A percentile compares a stretch with the other conserved stretches of the same genome.
These are phyloP conservation scores for Caranx melampygus DNA, from an alignment of 2,113 vertebrate species.

Conservation along the genomic window DNA sequence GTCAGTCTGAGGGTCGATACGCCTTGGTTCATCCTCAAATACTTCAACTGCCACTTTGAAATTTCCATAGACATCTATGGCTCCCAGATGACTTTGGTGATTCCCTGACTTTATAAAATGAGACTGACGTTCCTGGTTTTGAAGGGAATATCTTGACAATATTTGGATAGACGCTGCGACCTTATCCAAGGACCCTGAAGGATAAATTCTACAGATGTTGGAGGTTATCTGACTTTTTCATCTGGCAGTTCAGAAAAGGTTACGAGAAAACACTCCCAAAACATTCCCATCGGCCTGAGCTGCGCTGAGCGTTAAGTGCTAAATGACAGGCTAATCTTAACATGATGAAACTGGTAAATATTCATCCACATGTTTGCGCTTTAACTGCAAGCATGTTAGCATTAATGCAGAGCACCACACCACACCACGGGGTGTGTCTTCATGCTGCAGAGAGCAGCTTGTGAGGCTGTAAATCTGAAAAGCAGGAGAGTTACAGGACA, in stretches of 20 bases:
- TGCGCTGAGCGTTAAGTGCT: no score
- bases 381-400: background rate
- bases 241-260: background rate
- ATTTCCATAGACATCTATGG: background rate
- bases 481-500: no score
- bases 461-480: background rate
- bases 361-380: no score
- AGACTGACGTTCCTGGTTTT: no score
- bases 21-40: background rate
- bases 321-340: background rate
- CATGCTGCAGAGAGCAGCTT: background rate
- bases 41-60: background rate
- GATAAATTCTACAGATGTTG: no score
- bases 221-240: background rate
- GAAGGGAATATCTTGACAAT: no score
- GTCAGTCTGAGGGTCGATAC: background rate
- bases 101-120: background rate
- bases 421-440: background rate
- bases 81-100: background rate
- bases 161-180: background rate
- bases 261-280: background rate
- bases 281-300: no score
- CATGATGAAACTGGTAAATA: background rate
- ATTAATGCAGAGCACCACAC: no score
- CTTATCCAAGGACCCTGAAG: background rate